A percentile compares a stretch with the other conserved stretches of the same genome.
Evolutionary conservation across 2,888 invertebrate species (phyloP).

Genomic region (Tetranychus truncatus): DNA sequence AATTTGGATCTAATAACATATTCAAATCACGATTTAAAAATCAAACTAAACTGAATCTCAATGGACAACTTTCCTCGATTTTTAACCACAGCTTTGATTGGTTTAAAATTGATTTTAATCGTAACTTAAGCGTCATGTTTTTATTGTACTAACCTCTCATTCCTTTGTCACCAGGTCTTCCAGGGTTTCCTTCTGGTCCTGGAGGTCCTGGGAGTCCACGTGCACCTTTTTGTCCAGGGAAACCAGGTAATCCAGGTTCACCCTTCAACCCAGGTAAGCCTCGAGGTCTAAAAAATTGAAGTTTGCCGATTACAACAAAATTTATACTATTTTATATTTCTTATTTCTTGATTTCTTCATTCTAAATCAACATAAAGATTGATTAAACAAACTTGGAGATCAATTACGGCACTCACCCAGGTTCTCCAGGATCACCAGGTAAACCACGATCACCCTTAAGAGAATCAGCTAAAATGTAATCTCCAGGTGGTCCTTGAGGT

Average conservation of each 20-base stretch:
- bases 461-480: constrained; percentile 11
- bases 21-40: too few species aligned
- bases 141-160: constrained; percentile 25
- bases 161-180: constrained; percentile 12
- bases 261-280: constrained; percentile 15
- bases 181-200: constrained; percentile 2
- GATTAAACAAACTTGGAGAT: too few species aligned
- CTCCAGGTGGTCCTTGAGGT: constrained; percentile 4
- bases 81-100: too few species aligned
- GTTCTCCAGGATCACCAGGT: constrained; percentile 18
- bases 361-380: too few species aligned
- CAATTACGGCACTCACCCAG: constrained; percentile 35
- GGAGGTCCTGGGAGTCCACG: constrained; percentile 17
- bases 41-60: neutral
- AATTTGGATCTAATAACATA: too few species aligned
- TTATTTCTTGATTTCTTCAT: too few species aligned
- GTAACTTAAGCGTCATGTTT: too few species aligned
- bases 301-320: too few species aligned
- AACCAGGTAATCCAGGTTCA: constrained; percentile 30
- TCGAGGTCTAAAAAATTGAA: neutral
- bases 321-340: too few species aligned
- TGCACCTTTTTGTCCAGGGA: constrained; percentile 15
- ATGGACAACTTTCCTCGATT: too few species aligned
- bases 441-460: constrained; percentile 25
- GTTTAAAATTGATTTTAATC: too few species aligned